These are phyloP conservation scores for Dallia pectoralis DNA, from an alignment of 2,797 vertebrate genomes.

Conservation along the genomic window DNA sequence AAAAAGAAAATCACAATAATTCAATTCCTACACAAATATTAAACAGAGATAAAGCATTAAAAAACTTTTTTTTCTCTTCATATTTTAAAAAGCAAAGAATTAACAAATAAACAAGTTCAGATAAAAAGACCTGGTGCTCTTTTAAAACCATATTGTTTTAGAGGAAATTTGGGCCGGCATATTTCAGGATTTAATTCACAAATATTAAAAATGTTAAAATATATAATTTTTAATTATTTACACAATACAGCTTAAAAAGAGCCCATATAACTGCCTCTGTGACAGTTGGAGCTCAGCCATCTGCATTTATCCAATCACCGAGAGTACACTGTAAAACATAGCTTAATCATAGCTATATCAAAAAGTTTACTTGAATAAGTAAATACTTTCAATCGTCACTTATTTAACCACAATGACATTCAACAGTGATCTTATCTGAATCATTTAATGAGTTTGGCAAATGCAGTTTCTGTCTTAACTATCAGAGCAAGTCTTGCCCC, in stretches of 20 bases:
- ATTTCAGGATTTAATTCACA: too few relatives aligned
- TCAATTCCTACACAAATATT: slow-evolving; percentile 43
- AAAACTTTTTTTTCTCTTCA: slow-evolving; percentile 47
- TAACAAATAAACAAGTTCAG: slow-evolving; percentile 40
- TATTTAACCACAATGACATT: not conserved
- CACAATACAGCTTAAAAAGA: too few relatives aligned
- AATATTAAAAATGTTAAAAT: too few relatives aligned
- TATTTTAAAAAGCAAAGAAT: slow-evolving; percentile 63
- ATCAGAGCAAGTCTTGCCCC: too few relatives aligned
- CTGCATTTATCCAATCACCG: slow-evolving; percentile 35
- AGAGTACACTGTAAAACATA: slow-evolving; percentile 17
- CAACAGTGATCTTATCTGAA: not conserved
- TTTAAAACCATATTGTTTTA: too few relatives aligned
- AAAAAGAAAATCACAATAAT: slow-evolving; percentile 12
- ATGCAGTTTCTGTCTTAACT: too few relatives aligned
- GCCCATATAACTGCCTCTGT: slow-evolving; percentile 45
- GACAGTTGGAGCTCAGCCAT: slow-evolving; percentile 38
- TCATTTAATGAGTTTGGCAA: too few relatives aligned
- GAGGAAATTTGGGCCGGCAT: too few relatives aligned
- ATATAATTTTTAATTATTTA: too few relatives aligned
- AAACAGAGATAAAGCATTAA: slow-evolving; percentile 44
- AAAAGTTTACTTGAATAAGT: not conserved
- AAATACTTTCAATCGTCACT: not conserved
- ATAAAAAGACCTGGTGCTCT: slow-evolving; percentile 9
- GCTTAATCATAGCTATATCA: not conserved